phyloP scores from a whole-genome alignment of 2,113 vertebrate genomes.

The Gadus macrocephalus region DNA sequence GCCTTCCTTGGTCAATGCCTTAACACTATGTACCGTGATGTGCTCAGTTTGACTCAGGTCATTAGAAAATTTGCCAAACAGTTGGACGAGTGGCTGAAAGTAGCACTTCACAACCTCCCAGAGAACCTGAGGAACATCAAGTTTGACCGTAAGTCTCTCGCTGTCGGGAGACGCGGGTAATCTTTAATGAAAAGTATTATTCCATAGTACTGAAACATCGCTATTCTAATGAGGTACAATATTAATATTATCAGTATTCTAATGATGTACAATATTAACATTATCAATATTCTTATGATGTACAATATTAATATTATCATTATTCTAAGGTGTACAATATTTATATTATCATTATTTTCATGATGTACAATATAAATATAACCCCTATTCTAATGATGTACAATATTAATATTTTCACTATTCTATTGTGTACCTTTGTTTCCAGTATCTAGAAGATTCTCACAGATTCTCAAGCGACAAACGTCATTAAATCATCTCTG shows the following conservation, averaged over 20 bases:
- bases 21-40: slow-evolving; percentile 20
- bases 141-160: slow-evolving; percentile 84
- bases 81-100: slow-evolving; percentile 96
- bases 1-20: too few relatives aligned
- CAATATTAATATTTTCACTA: not conserved
- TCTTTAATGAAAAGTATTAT: not conserved
- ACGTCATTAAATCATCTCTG: slow-evolving; percentile 98
- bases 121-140: slow-evolving; percentile 98
- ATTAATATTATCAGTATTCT: not conserved
- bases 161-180: not conserved
- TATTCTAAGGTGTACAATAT: slow-evolving; percentile 8
- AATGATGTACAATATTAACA: not conserved
- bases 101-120: slow-evolving; percentile 94
- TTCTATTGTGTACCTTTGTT: slow-evolving; percentile 42
- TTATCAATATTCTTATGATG: too few relatives aligned
- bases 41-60: slow-evolving; percentile 91
- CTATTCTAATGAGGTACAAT: too few relatives aligned
- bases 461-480: slow-evolving; percentile 94
- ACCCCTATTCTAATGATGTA: too few relatives aligned
- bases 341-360: too few relatives aligned
- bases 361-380: not conserved
- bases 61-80: slow-evolving; percentile 99
- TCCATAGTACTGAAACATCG: not conserved
- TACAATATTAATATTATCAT: not conserved
- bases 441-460: slow-evolving; percentile 96